A percentile compares a stretch with the other conserved stretches of the same genome.
Evolutionary conservation across 2,797 vertebrate genomes (phyloP).

Genomic region (Sebastes oblongus): DNA sequence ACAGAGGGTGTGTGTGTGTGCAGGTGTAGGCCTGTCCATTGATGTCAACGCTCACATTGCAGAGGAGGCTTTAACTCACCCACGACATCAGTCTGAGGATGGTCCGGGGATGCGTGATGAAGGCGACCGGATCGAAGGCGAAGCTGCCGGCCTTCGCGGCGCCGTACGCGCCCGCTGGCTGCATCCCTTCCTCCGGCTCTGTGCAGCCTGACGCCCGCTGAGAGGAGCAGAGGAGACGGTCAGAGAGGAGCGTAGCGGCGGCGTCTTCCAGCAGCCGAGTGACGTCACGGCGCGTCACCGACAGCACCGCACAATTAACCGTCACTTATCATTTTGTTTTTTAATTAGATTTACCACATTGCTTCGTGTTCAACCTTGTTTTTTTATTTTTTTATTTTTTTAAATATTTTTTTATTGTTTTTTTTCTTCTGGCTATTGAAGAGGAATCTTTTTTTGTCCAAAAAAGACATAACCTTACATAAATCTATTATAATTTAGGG

Average conservation of each 20-base stretch:
- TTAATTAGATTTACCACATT: too few relatives aligned
- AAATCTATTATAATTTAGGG: not conserved
- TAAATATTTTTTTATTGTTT: not conserved
- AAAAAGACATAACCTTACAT: not conserved
- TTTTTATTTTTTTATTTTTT: not conserved
- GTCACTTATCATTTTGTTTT: not conserved
- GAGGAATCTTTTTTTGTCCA: not conserved
- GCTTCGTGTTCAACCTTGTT: not conserved
- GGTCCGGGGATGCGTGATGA: constrained; percentile 91
- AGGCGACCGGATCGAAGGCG: constrained; percentile 88
- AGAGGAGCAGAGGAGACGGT: constrained; percentile 43
- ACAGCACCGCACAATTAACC: not conserved
- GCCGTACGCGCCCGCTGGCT: constrained; percentile 87
- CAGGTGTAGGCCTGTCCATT: constrained; percentile 47
- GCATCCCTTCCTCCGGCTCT: constrained; percentile 68
- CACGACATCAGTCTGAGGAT: constrained; percentile 87
- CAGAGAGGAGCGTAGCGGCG: constrained; percentile 41
- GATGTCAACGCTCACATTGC: constrained; percentile 20
- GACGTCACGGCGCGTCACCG: constrained; percentile 67
- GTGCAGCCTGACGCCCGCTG: constrained; percentile 41
- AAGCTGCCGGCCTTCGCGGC: constrained; percentile 87
- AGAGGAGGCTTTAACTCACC: constrained; percentile 85
- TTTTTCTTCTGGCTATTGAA: not conserved
- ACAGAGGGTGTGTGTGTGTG: not conserved
- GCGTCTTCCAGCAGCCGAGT: constrained; percentile 55